phyloP scores from a whole-genome alignment of 2,888 invertebrate species.

The Scrobipalpa atriplicella region DNA sequence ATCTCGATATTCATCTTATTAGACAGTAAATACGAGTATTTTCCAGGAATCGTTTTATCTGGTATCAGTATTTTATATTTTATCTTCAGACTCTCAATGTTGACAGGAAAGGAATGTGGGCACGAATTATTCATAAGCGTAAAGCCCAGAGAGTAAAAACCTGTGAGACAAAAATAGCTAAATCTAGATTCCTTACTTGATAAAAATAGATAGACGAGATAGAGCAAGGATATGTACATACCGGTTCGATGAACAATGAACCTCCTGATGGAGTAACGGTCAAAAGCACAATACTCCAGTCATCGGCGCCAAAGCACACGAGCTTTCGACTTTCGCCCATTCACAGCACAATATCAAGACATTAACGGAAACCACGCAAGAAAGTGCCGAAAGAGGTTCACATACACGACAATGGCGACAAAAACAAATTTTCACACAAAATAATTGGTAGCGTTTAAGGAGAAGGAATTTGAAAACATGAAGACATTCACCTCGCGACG shows the following conservation, averaged over 20 bases:
- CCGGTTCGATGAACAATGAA: conserved; percentile 62
- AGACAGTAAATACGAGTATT: too few species aligned
- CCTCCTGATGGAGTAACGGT: conserved; percentile 67
- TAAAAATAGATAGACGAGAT: conserved; percentile 25
- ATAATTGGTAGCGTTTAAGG: conserved; percentile 41
- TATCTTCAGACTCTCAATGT: too few species aligned
- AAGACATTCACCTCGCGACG: conserved; percentile 79
- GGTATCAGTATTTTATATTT: too few species aligned
- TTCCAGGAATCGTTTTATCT: too few species aligned
- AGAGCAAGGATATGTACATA: conserved; percentile 66
- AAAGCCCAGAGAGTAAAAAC: background rate
- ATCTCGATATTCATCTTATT: too few species aligned
- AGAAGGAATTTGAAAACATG: conserved; percentile 52
- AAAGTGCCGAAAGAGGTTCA: conserved; percentile 39
- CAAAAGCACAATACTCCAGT: conserved; percentile 59
- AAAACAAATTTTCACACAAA: conserved; percentile 43
- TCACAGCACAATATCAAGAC: conserved; percentile 49
- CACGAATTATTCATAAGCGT: too few species aligned
- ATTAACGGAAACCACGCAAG: conserved; percentile 29
- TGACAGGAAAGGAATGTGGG: too few species aligned
- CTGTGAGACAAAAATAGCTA: background rate
- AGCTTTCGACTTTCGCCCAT: conserved; percentile 63
- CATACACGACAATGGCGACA: conserved; percentile 37
- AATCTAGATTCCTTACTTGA: background rate
- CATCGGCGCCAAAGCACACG: conserved; percentile 53